Evolutionary conservation across 2,888 invertebrate species (phyloP).

Genomic region (Priapulus caudatus): DNA sequence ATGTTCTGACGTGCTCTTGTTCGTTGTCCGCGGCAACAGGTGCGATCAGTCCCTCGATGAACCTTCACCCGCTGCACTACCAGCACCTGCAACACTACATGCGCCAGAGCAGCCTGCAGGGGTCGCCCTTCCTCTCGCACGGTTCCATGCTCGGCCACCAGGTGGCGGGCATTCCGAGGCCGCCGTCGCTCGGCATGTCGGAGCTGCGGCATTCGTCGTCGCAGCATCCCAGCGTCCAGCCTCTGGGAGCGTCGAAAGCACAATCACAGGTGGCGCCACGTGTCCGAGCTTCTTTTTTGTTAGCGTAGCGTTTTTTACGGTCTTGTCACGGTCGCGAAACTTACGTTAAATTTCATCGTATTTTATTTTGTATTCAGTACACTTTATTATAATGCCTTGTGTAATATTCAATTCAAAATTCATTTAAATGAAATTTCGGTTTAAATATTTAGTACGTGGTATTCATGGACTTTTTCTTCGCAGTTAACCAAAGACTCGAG

Average conservation of each 20-base stretch:
- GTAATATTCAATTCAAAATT: too few species aligned
- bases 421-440: too few species aligned
- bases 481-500: conserved; percentile 1
- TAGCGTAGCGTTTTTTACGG: too few species aligned
- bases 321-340: conserved; percentile 16
- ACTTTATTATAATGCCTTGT: too few species aligned
- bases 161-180: conserved; percentile 16
- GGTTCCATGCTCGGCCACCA: conserved; percentile 23
- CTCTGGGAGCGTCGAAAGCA: conserved; percentile 43
- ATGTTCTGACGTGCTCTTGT: conserved; percentile 11
- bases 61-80: conserved; percentile 49
- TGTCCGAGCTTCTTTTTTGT: too few species aligned
- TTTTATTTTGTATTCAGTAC: too few species aligned
- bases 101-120: conserved; percentile 42
- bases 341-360: conserved; percentile 9
- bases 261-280: conserved; percentile 36
- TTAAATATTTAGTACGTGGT: too few species aligned
- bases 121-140: conserved; percentile 19
- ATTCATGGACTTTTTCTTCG: too few species aligned
- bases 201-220: conserved; percentile 28
- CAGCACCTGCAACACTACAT: conserved; percentile 65
- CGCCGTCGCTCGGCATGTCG: neutral
- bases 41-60: conserved; percentile 71
- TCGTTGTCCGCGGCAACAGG: too few species aligned
- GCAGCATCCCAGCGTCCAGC: conserved; percentile 23